Base-by-base conservation (phyloP, 30 jellyfish, hydroid and myxozoan species). In the Morbakka virulenta region DNA sequence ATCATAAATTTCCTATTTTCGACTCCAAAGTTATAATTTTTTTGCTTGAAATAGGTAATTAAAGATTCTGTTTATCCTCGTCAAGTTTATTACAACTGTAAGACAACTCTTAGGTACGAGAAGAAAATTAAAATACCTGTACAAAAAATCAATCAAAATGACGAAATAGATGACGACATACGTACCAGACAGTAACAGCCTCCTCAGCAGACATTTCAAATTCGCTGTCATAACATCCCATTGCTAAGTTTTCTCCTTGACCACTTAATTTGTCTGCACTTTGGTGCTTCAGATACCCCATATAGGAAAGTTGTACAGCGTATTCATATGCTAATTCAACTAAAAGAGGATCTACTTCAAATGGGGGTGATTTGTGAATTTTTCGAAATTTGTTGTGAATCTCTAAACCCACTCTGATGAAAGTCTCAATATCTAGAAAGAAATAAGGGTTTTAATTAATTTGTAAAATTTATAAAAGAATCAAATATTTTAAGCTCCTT, bases 171-270 rank as follows among this genome's bases (percentile, higher is more conserved):
- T 4, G 25, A 32, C 4, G 28, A 3, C 11, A 25, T 1, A n/a
- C 86, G 6, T 72, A 93, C 99, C 99, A 93, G 86, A 94, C 81
- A 25, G 91, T 52, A 26, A 93, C 99, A 33, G 99, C 99, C 57
- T 93, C 99, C 28, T 93, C 99, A 3, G 99, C 97, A 6, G 99
- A 93, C 89, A 93, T 93, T 67, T 93, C 99, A 20, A 83, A 86
- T 32, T 85, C 81, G 48, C 96, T 94, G 50, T 93, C 99, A 64
- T 86, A 93, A 49, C 99, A 93, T 17, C 99, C 99, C 66, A 93
- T 72, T 1, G 89, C 94, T 11, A 93, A 94, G 50, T 93, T 93
- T 72, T 93, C 99, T 2, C 97, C 99, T 61, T 81, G 84, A 4
- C 84, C 84, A 70, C 63, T 65, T 1, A 70, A 51, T 32, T 70